Evolutionary conservation across 2,888 invertebrate genomes (phyloP).

Genomic region (Gortyna flavago): DNA sequence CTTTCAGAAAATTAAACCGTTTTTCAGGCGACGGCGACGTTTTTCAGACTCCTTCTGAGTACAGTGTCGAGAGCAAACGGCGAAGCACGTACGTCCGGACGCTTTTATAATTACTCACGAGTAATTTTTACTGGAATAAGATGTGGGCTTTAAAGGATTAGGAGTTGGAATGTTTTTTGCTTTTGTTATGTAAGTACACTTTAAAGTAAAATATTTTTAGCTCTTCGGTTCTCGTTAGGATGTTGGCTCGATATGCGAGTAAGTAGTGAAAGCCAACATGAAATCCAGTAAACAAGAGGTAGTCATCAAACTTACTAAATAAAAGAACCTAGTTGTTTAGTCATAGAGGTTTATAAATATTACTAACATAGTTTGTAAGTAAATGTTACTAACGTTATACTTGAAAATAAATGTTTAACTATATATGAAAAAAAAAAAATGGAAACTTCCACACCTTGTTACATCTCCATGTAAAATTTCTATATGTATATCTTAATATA

Average conservation of each 20-base stretch:
- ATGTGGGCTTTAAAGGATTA: slow-evolving; percentile 9
- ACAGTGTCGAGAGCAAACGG: slow-evolving; percentile 55
- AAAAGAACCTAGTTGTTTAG: neutral
- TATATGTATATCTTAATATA: no score
- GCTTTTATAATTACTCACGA: slow-evolving; percentile 58
- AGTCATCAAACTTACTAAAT: neutral
- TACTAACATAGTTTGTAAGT: no score
- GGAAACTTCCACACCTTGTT: neutral
- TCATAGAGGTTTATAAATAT: no score
- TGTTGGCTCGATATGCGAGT: no score
- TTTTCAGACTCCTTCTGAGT: slow-evolving; percentile 58
- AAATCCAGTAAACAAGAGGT: neutral
- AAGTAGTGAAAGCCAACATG: neutral
- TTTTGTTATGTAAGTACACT: neutral
- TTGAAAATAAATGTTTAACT: no score
- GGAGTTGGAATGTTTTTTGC: neutral
- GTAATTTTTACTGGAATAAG: slow-evolving; percentile 57
- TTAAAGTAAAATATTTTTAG: neutral
- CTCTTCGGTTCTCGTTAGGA: neutral
- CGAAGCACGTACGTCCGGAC: slow-evolving; percentile 49
- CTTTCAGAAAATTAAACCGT: slow-evolving; percentile 68
- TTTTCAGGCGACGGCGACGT: slow-evolving; percentile 60
- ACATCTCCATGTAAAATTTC: no score
- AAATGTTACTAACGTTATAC: no score
- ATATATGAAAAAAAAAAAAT: no score